Percentiles rank a stretch among this genome's conserved stretches.
These are phyloP conservation scores for Pteropus rufus DNA, from an alignment of 2,797 vertebrate species.

Conservation along the genomic window DNA sequence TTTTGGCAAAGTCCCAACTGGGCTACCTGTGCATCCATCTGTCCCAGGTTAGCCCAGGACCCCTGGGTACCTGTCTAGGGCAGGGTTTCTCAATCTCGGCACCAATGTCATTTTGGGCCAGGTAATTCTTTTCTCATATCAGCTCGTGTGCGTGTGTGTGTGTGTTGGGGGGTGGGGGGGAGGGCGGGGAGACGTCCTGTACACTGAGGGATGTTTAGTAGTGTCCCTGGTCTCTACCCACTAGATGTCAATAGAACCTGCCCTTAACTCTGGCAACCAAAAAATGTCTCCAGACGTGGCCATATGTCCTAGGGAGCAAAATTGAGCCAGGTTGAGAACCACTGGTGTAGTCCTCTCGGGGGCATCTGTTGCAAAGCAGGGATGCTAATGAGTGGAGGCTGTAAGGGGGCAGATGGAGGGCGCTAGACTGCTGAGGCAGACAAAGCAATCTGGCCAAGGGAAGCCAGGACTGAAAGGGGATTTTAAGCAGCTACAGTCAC, in stretches of 20 bases:
- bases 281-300: background rate
- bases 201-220: background rate
- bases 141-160: too few species aligned
- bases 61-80: too few species aligned
- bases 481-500: background rate
- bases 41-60: background rate
- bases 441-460: background rate
- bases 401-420: rapidly evolving
- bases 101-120: background rate
- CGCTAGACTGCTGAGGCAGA: background rate
- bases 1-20: background rate
- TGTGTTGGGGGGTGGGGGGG: too few species aligned
- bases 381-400: background rate
- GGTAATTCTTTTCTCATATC: background rate
- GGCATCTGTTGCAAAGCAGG: background rate
- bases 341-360: background rate
- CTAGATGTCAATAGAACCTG: background rate
- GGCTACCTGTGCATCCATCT: background rate
- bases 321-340: background rate
- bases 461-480: background rate
- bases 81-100: background rate
- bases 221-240: background rate
- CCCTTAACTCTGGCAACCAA: background rate
- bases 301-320: background rate
- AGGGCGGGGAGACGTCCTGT: background rate